These are phyloP conservation scores for Cyprinella venusta DNA, from an alignment of 2,797 vertebrate species.

Conservation along the genomic window DNA sequence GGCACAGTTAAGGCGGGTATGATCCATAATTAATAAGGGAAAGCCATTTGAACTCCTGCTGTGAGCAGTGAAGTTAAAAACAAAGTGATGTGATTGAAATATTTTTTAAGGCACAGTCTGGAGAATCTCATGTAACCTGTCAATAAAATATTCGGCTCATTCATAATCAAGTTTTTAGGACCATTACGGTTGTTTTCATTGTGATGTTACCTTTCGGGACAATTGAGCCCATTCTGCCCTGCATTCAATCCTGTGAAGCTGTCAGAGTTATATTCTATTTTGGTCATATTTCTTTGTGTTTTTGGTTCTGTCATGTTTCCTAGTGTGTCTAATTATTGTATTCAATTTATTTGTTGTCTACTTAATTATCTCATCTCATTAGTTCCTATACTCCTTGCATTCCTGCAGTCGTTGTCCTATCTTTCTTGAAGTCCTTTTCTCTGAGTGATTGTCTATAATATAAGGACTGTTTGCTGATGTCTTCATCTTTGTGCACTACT, in stretches of 20 bases:
- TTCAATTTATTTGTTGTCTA: too few relatives aligned
- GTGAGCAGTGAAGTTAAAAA: constrained; percentile 28
- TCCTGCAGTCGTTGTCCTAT: too few relatives aligned
- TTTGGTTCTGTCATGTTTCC: neutral
- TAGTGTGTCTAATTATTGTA: too few relatives aligned
- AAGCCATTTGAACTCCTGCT: constrained; percentile 32
- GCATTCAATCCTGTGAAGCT: too few relatives aligned
- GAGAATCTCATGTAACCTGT: neutral
- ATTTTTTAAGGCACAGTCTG: neutral
- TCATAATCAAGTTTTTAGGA: neutral
- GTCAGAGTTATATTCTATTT: neutral
- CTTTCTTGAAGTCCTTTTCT: too few relatives aligned
- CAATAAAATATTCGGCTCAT: neutral
- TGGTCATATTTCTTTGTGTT: neutral
- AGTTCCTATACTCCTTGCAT: too few relatives aligned
- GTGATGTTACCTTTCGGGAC: neutral
- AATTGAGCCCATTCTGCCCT: neutral
- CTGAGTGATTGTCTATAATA: too few relatives aligned
- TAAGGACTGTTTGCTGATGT: too few relatives aligned
- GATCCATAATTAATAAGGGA: constrained; percentile 34
- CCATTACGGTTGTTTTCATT: neutral
- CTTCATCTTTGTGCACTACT: too few relatives aligned
- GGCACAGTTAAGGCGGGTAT: constrained; percentile 4
- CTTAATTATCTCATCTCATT: too few relatives aligned
- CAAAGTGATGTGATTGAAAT: constrained; percentile 12